Conservation (phyloP, 2,888 invertebrate genomes). For the Idaea straminata region DNA sequence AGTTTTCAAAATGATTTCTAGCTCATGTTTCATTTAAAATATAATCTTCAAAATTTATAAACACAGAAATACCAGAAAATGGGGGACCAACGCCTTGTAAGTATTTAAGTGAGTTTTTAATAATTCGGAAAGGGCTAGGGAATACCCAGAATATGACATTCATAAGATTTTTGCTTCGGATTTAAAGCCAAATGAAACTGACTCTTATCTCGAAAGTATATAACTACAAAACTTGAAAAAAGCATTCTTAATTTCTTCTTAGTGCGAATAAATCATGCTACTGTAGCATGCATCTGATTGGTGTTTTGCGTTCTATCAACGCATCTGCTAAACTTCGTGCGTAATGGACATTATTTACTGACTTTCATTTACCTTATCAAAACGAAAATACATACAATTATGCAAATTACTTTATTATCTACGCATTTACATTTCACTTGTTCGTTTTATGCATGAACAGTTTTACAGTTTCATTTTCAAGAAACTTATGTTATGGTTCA, state of each 20-base stretch:
- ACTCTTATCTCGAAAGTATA: too few relatives aligned
- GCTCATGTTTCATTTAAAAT: slow-evolving; percentile 2
- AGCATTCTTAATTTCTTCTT: too few relatives aligned
- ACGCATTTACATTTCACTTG: background rate
- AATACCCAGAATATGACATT: background rate
- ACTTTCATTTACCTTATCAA: background rate
- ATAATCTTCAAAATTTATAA: background rate
- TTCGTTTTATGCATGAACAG: background rate
- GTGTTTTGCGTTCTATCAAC: too few relatives aligned
- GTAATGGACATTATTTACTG: background rate
- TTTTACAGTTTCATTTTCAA: background rate
- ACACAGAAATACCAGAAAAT: background rate
- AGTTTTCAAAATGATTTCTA: too few relatives aligned
- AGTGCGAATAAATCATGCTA: background rate
- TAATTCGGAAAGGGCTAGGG: background rate
- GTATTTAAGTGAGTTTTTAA: background rate
- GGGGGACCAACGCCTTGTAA: background rate
- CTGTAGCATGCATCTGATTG: too few relatives aligned
- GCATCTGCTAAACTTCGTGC: background rate
- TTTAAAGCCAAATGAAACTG: background rate
- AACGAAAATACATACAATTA: background rate
- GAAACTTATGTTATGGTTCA: background rate
- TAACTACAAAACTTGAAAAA: too few relatives aligned
- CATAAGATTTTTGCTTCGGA: background rate
- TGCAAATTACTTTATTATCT: background rate